A percentile compares a stretch with the other conserved stretches of the same genome.
Evolutionary conservation across 2,113 vertebrate species (phyloP).

Genomic region (Emberiza fucata): DNA sequence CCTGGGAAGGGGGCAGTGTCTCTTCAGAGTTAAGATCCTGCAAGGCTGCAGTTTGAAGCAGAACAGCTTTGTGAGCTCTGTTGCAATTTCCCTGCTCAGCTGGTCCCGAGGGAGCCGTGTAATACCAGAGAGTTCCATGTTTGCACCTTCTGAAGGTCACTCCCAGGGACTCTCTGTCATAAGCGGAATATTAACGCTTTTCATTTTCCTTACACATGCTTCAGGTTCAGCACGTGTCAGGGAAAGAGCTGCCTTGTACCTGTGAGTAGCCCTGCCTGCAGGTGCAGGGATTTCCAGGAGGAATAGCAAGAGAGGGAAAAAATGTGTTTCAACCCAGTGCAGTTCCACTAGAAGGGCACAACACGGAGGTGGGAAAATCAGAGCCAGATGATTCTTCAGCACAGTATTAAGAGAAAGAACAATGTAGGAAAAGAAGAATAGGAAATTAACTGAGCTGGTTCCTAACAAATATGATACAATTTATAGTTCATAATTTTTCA

Average conservation of each 20-base stretch:
- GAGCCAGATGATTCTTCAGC: accelerated
- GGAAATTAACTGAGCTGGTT: accelerated
- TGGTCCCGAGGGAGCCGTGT: not conserved
- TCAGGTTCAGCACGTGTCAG: not conserved
- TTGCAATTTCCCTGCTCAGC: not conserved
- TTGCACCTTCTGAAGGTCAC: slow-evolving; percentile 7
- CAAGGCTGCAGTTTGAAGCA: not conserved
- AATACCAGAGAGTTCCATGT: not conserved
- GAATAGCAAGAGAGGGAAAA: not conserved
- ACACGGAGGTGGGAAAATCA: not conserved
- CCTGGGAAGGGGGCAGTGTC: accelerated
- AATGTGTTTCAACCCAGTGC: not conserved
- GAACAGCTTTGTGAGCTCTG: not conserved
- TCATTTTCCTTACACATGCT: not conserved
- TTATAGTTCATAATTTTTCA: not conserved
- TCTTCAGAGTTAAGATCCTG: not conserved
- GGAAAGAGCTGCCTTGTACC: not conserved
- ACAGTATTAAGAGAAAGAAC: not conserved
- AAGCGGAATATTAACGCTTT: not conserved
- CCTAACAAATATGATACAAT: not conserved
- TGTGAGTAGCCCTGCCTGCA: not conserved
- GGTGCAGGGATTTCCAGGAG: not conserved
- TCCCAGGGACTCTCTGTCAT: not conserved
- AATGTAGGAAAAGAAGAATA: accelerated
- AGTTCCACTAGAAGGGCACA: not conserved